phyloP scores from a whole-genome alignment of 1,140 invertebrate species.

The Penaeus chinensis region DNA sequence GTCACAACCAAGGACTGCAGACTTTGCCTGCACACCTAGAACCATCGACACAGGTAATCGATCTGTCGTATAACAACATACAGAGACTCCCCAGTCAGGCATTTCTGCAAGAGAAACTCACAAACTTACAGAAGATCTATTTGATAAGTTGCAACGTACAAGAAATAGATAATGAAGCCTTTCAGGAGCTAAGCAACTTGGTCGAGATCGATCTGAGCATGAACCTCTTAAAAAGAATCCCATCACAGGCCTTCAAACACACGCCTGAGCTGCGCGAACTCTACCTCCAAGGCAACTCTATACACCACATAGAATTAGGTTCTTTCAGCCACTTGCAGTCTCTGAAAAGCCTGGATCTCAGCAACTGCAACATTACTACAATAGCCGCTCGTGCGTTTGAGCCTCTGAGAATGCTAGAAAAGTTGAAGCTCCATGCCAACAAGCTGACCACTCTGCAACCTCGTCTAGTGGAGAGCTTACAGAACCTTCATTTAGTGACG shows the following conservation, averaged over 20 bases:
- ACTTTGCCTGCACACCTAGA: conserved; percentile 84
- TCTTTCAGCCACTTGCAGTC: conserved; percentile 82
- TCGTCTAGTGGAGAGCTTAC: conserved; percentile 63
- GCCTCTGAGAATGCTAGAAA: conserved; percentile 83
- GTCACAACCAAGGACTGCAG: conserved; percentile 79
- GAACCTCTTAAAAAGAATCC: conserved; percentile 82
- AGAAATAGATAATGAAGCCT: conserved; percentile 81
- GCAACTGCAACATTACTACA: conserved; percentile 79
- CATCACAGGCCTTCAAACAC: conserved; percentile 80
- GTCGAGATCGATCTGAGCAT: conserved; percentile 88
- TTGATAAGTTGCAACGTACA: conserved; percentile 80
- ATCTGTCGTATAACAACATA: conserved; percentile 85
- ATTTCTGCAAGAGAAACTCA: conserved; percentile 81
- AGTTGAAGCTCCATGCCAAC: conserved; percentile 86
- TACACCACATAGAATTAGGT: conserved; percentile 77
- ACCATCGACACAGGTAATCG: conserved; percentile 88
- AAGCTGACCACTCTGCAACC: conserved; percentile 77
- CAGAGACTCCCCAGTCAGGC: conserved; percentile 80
- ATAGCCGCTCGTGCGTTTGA: conserved; percentile 85
- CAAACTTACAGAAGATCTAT: conserved; percentile 89
- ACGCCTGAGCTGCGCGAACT: conserved; percentile 84
- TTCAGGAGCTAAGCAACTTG: conserved; percentile 85
- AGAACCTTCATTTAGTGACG: conserved; percentile 78
- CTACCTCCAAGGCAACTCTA: conserved; percentile 83
- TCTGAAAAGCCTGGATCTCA: conserved; percentile 84